Evolutionary conservation across 1,140 invertebrate species (phyloP).

Genomic region (Nymphalis io): DNA sequence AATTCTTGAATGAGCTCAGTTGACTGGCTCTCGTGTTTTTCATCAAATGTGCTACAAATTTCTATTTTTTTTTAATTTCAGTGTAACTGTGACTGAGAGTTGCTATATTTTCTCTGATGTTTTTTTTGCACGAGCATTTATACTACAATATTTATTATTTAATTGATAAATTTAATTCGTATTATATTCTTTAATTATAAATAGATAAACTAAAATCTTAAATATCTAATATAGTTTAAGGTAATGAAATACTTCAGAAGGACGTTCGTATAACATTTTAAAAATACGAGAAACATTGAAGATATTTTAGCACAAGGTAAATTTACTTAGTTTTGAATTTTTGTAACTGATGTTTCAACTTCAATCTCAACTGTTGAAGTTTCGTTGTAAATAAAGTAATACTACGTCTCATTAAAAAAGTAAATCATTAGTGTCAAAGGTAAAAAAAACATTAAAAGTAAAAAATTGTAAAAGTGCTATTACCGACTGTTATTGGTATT

Average conservation of each 20-base stretch:
- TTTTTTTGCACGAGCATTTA: no score
- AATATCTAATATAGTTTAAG: no score
- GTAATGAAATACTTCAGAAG: no score
- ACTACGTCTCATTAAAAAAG: slow-evolving; percentile 39
- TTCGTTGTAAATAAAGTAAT: slow-evolving; percentile 52
- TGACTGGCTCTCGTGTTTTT: neutral
- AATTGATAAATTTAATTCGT: no score
- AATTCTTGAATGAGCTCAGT: slow-evolving; percentile 15
- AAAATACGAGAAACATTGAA: no score
- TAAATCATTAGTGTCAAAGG: neutral
- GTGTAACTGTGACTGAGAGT: no score
- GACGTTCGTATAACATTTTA: no score
- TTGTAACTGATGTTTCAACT: slow-evolving; percentile 38
- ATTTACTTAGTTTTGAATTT: slow-evolving; percentile 43
- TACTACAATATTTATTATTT: no score
- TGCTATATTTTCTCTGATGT: neutral
- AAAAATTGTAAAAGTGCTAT: slow-evolving; percentile 11
- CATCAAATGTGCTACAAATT: neutral
- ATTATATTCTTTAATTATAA: no score
- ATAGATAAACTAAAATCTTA: no score
- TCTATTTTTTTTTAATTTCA: neutral
- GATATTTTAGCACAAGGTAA: neutral
- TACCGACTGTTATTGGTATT: neutral
- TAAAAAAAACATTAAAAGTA: slow-evolving; percentile 24
- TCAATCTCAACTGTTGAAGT: slow-evolving; percentile 45